Percentiles rank a stretch among this genome's conserved stretches.
phyloP scores from a whole-genome alignment of 2,113 vertebrate species.

The Trogon surrucura region DNA sequence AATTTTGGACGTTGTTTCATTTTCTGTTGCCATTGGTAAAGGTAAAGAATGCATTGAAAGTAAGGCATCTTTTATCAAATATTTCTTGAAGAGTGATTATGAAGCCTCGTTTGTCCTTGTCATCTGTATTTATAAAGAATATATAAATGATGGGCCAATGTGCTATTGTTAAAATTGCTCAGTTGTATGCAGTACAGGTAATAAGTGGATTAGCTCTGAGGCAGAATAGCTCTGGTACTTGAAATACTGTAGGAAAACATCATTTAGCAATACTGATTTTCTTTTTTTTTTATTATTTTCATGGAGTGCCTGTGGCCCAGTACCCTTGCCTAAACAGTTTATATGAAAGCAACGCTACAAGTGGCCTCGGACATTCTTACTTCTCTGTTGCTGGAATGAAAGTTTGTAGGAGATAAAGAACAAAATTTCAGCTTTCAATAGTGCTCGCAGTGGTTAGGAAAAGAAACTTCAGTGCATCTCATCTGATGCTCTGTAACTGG shows the following conservation, averaged over 20 bases:
- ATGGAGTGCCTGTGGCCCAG: neutral
- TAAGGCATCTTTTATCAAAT: neutral
- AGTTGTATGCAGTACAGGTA: neutral
- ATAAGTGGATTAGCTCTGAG: neutral
- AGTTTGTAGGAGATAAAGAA: neutral
- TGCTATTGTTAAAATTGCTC: neutral
- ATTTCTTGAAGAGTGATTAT: neutral
- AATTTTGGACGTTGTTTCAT: neutral
- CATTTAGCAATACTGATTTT: neutral
- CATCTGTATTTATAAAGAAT: neutral
- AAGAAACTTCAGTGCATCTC: neutral
- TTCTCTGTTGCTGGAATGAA: neutral
- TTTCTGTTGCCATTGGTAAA: neutral
- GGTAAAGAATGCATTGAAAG: neutral
- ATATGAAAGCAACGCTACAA: neutral
- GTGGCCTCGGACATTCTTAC: neutral
- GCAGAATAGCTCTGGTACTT: neutral
- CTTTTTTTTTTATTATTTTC: neutral
- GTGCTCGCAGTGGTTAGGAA: neutral
- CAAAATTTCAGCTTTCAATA: neutral
- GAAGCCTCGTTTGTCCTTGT: neutral
- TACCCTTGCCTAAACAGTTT: neutral
- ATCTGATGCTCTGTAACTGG: neutral
- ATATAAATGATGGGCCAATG: neutral
- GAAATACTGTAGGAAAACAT: neutral